Evolutionary conservation across 2,113 vertebrate genomes (phyloP), one percentile per base, ranked within the genome.

Genomic region (Australoheros scitulus): DNA sequence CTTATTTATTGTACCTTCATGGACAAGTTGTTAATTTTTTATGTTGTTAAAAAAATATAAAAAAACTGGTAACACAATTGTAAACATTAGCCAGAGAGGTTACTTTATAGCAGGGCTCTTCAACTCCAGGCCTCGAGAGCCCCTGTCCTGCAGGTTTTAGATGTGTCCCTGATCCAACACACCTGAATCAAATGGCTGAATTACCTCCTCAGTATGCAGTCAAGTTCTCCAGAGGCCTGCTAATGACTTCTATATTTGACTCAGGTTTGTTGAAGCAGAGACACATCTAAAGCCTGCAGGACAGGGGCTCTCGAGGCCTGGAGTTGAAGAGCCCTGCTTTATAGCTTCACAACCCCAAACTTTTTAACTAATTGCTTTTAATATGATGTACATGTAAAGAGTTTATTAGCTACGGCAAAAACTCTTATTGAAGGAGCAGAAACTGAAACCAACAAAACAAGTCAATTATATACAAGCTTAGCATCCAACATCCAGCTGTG

Each of bases 401-500:
- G 11, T 18, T n/a, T 52, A 52, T 72, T 52, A 52, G 32, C 50
- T 52, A n/a, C 0, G 6, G 32, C 68, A 72, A 26, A 52, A 52
- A 72, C 24, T 26, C 26, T 32, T 72, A 52, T 32, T 3, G 68
- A 32, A 18, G 47, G 47, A 34, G 36, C 41, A 81, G 20, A 81
- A 85, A 81, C 13, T 32, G 24, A 36, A 24, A 43, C 18, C 8
- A 18, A 26, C 7, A 70, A 61, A 80, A 43, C n/a, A 5, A 38
- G 29, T 86, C 11, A 13, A 36, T 68, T 87, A 84, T 84, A 26
- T 85, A 89, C 78, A 87, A 41, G 61, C 22, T 81, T 59, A 41
- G 75, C 63, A 81, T 41, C 60, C 77, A 68, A 76, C 26, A 70
- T 64, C 56, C 64, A 50, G 63, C 52, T 68, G 41, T 83, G 59